phyloP scores from a whole-genome alignment of 2,888 invertebrate species.

The Luperina testacea region DNA sequence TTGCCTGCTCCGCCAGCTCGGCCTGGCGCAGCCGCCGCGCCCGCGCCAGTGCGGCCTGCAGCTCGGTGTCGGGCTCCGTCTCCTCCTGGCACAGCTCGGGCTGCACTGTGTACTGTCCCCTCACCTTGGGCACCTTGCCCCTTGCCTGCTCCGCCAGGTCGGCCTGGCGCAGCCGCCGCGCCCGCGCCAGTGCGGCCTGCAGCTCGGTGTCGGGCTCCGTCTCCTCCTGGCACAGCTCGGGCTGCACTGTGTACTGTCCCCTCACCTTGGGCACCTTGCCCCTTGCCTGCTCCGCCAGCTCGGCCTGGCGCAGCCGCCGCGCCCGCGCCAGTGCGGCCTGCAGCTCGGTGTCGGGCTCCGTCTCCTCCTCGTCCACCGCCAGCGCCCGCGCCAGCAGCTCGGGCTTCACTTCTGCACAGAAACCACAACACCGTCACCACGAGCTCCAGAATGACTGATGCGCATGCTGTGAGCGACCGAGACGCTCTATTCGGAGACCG shows the following conservation, averaged over 20 bases:
- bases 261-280: slow-evolving; percentile 75
- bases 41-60: slow-evolving; percentile 80
- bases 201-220: background rate
- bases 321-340: slow-evolving; percentile 94
- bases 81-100: slow-evolving; percentile 82
- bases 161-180: slow-evolving; percentile 90
- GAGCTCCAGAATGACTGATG: background rate
- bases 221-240: background rate
- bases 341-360: slow-evolving; percentile 93
- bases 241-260: background rate
- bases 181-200: no score
- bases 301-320: slow-evolving; percentile 91
- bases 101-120: background rate
- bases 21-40: slow-evolving; percentile 82
- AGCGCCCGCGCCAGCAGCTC: slow-evolving; percentile 66
- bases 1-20: slow-evolving; percentile 12
- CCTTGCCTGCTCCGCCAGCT: slow-evolving; percentile 4
- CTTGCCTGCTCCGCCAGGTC: slow-evolving; percentile 14
- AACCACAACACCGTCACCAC: background rate
- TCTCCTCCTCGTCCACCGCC: slow-evolving; percentile 89
- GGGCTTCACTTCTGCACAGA: slow-evolving; percentile 77
- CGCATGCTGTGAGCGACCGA: background rate
- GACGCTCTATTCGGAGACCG: background rate
- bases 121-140: slow-evolving; percentile 75
- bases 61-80: slow-evolving; percentile 93